These are phyloP conservation scores for Liopterus haemorrhoidalis DNA, from an alignment of 2,888 invertebrate genomes.

Conservation along the genomic window DNA sequence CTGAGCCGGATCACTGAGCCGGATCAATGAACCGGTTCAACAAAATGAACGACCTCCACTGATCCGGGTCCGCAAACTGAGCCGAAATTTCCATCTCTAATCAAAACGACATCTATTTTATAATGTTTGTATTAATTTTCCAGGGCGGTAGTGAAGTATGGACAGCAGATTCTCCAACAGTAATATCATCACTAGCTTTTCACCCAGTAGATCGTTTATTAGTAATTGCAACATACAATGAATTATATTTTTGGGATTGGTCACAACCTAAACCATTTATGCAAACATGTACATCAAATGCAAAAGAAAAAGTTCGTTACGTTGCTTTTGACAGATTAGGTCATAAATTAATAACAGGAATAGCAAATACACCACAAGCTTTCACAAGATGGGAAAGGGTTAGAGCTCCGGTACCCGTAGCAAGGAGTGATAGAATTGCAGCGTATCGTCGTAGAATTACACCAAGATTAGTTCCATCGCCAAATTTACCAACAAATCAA, in stretches of 20 bases:
- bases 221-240: constrained; percentile 80
- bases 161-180: constrained; percentile 65
- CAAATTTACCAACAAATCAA: neutral
- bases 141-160: constrained; percentile 84
- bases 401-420: constrained; percentile 41
- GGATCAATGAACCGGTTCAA: too few species aligned
- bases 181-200: constrained; percentile 80
- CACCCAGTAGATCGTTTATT: constrained; percentile 76
- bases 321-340: constrained; percentile 79
- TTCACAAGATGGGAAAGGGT: constrained; percentile 50
- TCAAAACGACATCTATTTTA: neutral
- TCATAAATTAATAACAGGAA: constrained; percentile 76
- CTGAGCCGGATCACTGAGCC: too few species aligned
- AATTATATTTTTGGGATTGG: constrained; percentile 89
- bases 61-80: too few species aligned
- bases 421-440: constrained; percentile 38
- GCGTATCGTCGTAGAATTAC: constrained; percentile 41
- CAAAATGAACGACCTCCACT: too few species aligned
- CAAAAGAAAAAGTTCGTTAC: constrained; percentile 77
- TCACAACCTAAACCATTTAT: constrained; percentile 69
- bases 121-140: constrained; percentile 28
- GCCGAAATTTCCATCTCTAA: too few species aligned
- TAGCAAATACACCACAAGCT: constrained; percentile 56
- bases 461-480: constrained; percentile 33
- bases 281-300: constrained; percentile 65